phyloP scores from a whole-genome alignment of 2,888 invertebrate species.

The Cryptocephalus moraei region DNA sequence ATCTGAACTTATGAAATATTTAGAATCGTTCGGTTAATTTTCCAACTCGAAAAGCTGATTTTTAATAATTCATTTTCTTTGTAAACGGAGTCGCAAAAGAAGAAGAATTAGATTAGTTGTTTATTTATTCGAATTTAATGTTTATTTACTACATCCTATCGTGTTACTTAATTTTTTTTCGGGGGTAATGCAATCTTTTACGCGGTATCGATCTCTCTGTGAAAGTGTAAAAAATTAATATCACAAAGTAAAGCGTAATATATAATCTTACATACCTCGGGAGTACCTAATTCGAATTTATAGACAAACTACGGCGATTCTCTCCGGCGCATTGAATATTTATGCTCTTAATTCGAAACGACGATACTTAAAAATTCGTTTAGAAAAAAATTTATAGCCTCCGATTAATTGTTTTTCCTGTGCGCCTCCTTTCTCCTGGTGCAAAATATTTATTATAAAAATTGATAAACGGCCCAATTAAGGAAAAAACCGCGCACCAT shows the following conservation, averaged over 20 bases:
- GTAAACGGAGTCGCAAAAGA: not conserved
- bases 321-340: not conserved
- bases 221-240: too few relatives aligned
- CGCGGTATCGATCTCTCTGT: too few relatives aligned
- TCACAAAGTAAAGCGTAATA: too few relatives aligned
- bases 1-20: too few relatives aligned
- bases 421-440: conserved; percentile 5
- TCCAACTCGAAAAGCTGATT: conserved; percentile 17
- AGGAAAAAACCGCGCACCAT: conserved; percentile 22
- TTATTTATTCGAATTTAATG: conserved; percentile 17
- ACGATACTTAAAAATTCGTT: conserved; percentile 6
- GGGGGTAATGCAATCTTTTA: too few relatives aligned
- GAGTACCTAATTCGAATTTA: conserved; percentile 13
- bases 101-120: not conserved
- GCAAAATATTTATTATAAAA: conserved; percentile 22
- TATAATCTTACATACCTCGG: too few relatives aligned
- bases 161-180: too few relatives aligned
- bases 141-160: too few relatives aligned
- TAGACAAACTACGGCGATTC: conserved; percentile 3
- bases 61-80: conserved; percentile 19
- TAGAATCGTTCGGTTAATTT: too few relatives aligned
- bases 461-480: conserved; percentile 30
- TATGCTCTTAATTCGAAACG: not conserved
- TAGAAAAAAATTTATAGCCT: conserved; percentile 8
- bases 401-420: conserved; percentile 12